Evolutionary conservation across 2,113 vertebrate species (phyloP).

Genomic region (Hippopotamus amphibius): DNA sequence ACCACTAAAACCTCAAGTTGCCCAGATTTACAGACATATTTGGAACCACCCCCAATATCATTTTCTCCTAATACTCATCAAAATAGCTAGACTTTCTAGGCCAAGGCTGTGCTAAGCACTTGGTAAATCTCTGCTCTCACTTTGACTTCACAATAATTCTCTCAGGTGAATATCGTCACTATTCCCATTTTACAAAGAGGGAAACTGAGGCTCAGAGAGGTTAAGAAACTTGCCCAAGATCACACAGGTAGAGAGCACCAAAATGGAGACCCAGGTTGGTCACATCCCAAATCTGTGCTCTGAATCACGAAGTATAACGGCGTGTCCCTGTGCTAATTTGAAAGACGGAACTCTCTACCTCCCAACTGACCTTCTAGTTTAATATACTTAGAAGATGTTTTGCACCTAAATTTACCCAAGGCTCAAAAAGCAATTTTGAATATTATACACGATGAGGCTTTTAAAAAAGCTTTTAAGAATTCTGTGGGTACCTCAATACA

Average conservation of each 20-base stretch:
- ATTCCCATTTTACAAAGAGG: not conserved
- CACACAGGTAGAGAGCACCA: not conserved
- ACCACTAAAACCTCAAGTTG: not conserved
- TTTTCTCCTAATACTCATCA: not conserved
- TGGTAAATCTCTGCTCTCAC: not conserved
- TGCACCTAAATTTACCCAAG: not conserved
- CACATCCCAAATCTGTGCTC: not conserved
- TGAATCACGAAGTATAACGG: not conserved
- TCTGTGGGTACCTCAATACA: not conserved
- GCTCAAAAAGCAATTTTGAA: constrained; percentile 31
- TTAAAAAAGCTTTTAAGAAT: constrained; percentile 44
- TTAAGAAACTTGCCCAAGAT: not conserved
- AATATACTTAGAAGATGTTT: not conserved
- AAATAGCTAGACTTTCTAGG: not conserved
- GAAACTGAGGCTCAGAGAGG: not conserved
- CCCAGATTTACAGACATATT: not conserved
- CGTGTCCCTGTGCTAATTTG: not conserved
- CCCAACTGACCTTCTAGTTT: not conserved
- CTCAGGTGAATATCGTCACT: not conserved
- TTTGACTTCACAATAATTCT: not conserved
- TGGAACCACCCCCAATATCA: not conserved
- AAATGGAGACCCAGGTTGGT: not conserved
- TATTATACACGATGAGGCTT: not conserved
- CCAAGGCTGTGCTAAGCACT: not conserved
- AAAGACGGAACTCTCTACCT: not conserved